Conservation (phyloP, 2,888 invertebrate species). For the Rambutsinella grinnellia region DNA sequence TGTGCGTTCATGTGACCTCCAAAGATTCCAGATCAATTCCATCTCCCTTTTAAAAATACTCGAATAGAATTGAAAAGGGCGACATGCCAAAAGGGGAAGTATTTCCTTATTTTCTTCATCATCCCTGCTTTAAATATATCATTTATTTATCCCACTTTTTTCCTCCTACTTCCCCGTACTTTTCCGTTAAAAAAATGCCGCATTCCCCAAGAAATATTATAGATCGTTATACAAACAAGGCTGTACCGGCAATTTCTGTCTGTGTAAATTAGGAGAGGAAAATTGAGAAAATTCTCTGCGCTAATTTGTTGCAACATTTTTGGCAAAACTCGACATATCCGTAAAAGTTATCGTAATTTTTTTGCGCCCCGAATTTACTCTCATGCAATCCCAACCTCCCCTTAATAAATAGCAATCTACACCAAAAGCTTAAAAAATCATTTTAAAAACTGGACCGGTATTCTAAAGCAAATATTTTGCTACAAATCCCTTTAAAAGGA, state of each 20-base stretch:
- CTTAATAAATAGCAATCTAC: too few species aligned
- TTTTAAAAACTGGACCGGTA: constrained; percentile 17
- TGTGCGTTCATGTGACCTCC: background rate
- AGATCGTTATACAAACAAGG: background rate
- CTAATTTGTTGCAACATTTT: background rate
- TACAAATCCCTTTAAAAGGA: background rate
- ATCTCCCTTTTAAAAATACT: background rate
- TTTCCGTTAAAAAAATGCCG: background rate
- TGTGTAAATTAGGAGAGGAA: background rate
- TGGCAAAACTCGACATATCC: background rate
- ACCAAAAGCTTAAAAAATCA: background rate
- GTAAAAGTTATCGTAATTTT: too few species aligned
- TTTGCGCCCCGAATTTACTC: background rate
- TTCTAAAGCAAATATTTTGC: background rate
- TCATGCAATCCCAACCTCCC: background rate
- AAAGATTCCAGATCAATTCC: background rate
- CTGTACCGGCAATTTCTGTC: background rate
- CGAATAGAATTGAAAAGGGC: background rate
- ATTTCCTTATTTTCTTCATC: background rate
- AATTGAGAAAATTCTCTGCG: background rate
- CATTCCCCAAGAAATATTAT: background rate
- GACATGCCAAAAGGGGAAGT: constrained; percentile 26
- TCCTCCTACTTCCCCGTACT: background rate
- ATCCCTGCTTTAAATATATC: background rate
- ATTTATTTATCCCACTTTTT: constrained; percentile 9